Conservation (phyloP, 1,140 invertebrate species). For the Phthorimaea operculella region DNA sequence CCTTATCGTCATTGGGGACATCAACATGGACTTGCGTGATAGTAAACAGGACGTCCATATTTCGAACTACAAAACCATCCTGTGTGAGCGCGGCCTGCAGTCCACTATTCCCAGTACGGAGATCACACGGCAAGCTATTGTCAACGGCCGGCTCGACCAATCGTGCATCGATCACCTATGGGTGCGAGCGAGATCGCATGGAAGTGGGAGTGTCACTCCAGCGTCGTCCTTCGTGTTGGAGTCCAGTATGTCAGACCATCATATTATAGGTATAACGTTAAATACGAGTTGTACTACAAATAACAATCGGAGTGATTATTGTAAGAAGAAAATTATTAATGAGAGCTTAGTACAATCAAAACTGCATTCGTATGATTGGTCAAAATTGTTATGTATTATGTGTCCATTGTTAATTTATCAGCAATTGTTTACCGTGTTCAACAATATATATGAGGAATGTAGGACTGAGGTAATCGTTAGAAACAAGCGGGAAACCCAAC, state of each 20-base stretch:
- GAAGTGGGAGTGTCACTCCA: neutral
- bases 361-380: neutral
- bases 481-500: constrained; percentile 3
- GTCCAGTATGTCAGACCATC: constrained; percentile 1
- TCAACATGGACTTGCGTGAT: constrained; percentile 1
- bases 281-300: neutral
- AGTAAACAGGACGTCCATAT: neutral
- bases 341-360: neutral
- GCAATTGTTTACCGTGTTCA: neutral
- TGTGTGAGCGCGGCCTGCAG: constrained; percentile 5
- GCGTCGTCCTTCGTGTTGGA: neutral
- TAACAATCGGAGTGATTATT: too few relatives aligned
- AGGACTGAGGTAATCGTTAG: neutral
- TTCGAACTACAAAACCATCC: neutral
- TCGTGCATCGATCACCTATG: constrained; percentile 7
- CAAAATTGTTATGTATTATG: neutral
- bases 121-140: constrained; percentile 4
- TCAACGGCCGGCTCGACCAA: neutral
- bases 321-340: neutral
- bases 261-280: neutral
- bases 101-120: constrained; percentile 4
- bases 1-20: constrained; percentile 8
- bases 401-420: neutral
- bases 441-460: neutral
- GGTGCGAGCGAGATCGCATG: neutral